Evolutionary conservation across 2,888 invertebrate genomes (phyloP).

Genomic region (Penaeus monodon): DNA sequence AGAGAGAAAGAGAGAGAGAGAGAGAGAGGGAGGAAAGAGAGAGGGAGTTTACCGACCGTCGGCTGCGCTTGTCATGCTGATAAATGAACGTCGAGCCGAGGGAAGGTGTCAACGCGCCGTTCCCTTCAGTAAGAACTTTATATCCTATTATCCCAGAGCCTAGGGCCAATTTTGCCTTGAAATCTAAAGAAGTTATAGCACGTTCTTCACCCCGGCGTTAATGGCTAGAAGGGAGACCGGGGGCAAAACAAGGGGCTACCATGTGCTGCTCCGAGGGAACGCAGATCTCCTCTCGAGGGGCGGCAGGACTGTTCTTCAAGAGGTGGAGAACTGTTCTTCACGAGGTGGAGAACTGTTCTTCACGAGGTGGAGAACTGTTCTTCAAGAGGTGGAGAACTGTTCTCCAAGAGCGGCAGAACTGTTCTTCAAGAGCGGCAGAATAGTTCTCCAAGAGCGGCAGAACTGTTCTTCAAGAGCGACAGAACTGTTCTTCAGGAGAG

Average conservation of each 20-base stretch:
- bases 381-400: too few species aligned
- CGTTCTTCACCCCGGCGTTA: conserved; percentile 17
- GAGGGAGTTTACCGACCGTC: conserved; percentile 12
- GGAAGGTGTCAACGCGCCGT: conserved; percentile 26
- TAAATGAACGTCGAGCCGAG: conserved; percentile 29
- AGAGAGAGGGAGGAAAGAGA: not conserved
- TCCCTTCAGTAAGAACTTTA: not conserved
- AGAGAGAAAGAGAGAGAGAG: not conserved
- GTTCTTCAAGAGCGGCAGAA: too few species aligned
- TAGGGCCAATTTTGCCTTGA: not conserved
- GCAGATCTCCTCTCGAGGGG: not conserved
- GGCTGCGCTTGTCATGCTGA: conserved; percentile 43
- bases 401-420: too few species aligned
- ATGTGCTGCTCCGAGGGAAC: conserved; percentile 23
- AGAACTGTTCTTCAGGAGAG: too few species aligned
- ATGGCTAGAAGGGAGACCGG: conserved; percentile 20
- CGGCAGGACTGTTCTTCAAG: not conserved
- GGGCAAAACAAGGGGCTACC: conserved; percentile 22
- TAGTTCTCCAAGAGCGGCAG: too few species aligned
- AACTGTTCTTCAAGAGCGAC: too few species aligned
- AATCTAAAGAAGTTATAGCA: conserved; percentile 10
- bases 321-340: too few species aligned
- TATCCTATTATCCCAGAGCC: not conserved
- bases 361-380: too few species aligned
- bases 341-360: too few species aligned